Percentiles rank a stretch among this genome's conserved stretches.
Evolutionary conservation across 2,888 invertebrate genomes (phyloP).

Genomic region (Zootermopsis nevadensis): DNA sequence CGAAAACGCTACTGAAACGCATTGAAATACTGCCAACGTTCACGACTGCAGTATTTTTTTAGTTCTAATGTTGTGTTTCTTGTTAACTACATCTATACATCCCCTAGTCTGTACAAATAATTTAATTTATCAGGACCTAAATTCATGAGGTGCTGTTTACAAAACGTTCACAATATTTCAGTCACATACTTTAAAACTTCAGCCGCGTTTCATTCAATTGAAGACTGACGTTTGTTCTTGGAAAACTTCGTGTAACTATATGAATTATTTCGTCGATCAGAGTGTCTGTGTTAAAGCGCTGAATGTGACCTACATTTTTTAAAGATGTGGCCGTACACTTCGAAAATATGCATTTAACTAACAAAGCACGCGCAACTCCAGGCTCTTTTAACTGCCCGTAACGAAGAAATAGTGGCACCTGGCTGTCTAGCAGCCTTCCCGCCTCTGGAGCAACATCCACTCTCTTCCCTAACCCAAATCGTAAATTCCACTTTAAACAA

Average conservation of each 20-base stretch:
- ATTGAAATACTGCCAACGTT: no score
- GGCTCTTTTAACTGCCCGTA: constrained; percentile 18
- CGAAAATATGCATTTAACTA: constrained; percentile 15
- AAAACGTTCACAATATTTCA: neutral
- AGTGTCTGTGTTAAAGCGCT: neutral
- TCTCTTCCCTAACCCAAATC: constrained; percentile 17
- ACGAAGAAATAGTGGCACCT: constrained; percentile 33
- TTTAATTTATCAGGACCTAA: neutral
- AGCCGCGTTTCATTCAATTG: neutral
- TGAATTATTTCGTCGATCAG: neutral
- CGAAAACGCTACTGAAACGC: no score
- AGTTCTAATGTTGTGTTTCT: no score
- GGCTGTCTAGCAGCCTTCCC: neutral
- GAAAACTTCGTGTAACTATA: neutral
- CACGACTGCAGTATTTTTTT: no score
- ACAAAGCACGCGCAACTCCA: constrained; percentile 19
- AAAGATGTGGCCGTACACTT: neutral
- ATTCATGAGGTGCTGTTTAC: neutral
- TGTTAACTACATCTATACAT: neutral
- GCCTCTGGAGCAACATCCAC: neutral
- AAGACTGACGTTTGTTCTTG: neutral
- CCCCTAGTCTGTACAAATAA: neutral
- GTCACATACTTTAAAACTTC: neutral
- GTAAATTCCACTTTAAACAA: constrained; percentile 38
- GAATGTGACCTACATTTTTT: neutral